Percentiles rank a stretch among this genome's conserved stretches.
Conservation (phyloP, 23 tunicate genomes). For the Trididemnum miniatum region DNA sequence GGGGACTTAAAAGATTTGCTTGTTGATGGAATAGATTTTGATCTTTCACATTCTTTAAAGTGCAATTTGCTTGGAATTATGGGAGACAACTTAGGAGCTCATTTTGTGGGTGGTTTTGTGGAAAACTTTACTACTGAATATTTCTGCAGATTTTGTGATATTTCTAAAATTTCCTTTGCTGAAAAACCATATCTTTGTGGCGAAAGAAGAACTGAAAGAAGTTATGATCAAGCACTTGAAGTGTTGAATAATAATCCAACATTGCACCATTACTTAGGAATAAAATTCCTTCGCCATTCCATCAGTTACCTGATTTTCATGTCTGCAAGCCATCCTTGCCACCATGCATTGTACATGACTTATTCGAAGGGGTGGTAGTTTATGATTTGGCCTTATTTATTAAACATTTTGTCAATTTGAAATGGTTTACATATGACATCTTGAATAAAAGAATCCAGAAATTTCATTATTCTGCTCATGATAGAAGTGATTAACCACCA, state of each 20-base stretch:
- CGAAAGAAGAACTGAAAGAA: background rate
- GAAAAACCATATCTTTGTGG: background rate
- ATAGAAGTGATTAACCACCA: background rate
- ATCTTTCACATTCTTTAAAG: background rate
- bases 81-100: constrained; percentile 47
- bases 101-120: constrained; percentile 51
- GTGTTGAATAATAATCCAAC: background rate
- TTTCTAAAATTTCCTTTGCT: background rate
- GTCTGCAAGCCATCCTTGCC: constrained; percentile 32
- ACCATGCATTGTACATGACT: constrained; percentile 46
- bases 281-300: constrained; percentile 7
- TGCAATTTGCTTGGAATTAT: constrained; percentile 25
- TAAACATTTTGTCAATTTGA: background rate
- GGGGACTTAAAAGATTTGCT: constrained; percentile 31
- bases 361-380: constrained; percentile 49
- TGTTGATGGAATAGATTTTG: constrained; percentile 41
- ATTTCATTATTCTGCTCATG: background rate
- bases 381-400: constrained; percentile 44
- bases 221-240: background rate
- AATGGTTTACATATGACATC: background rate
- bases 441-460: background rate
- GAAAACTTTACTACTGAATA: constrained; percentile 23
- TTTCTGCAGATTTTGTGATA: constrained; percentile 36
- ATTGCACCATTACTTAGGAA: background rate
- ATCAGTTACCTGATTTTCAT: constrained; percentile 24